These are phyloP conservation scores for Antechinus stuartii DNA, from an alignment of 2,113 vertebrate species.

Conservation along the genomic window DNA sequence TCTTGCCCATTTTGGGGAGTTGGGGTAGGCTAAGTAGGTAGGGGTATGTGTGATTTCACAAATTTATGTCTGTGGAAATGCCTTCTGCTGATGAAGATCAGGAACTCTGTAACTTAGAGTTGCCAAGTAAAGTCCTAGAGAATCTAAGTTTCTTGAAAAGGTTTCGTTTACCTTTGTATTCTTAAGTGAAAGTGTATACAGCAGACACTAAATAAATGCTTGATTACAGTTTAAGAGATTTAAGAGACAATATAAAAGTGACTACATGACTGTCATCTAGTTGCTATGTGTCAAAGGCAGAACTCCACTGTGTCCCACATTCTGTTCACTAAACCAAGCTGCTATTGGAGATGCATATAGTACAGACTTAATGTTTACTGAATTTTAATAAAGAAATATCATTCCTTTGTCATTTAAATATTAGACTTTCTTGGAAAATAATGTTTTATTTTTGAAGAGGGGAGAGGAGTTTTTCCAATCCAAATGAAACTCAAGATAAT, in stretches of 20 bases:
- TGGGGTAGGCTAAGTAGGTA: not conserved
- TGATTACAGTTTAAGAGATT: not conserved
- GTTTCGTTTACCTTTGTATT: not conserved
- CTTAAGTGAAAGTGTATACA: not conserved
- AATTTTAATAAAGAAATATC: not conserved
- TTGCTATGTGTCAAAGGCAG: not conserved
- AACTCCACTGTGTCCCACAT: not conserved
- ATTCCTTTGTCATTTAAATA: not conserved
- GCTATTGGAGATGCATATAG: not conserved
- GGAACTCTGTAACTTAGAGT: not conserved
- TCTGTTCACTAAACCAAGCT: not conserved
- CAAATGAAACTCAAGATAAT: not conserved
- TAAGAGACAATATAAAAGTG: not conserved
- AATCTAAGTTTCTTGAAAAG: not conserved
- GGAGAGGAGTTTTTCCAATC: not conserved
- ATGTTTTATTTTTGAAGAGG: not conserved
- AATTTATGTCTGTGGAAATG: not conserved
- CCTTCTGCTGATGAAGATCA: not conserved
- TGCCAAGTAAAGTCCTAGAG: not conserved
- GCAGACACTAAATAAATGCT: not conserved
- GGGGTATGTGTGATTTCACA: not conserved
- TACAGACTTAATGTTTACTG: not conserved
- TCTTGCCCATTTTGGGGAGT: not conserved
- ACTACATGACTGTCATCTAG: not conserved
- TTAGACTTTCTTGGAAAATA: not conserved